These are phyloP conservation scores for Leptobrachium ailaonicum DNA, from an alignment of 2,113 vertebrate species.

Conservation along the genomic window DNA sequence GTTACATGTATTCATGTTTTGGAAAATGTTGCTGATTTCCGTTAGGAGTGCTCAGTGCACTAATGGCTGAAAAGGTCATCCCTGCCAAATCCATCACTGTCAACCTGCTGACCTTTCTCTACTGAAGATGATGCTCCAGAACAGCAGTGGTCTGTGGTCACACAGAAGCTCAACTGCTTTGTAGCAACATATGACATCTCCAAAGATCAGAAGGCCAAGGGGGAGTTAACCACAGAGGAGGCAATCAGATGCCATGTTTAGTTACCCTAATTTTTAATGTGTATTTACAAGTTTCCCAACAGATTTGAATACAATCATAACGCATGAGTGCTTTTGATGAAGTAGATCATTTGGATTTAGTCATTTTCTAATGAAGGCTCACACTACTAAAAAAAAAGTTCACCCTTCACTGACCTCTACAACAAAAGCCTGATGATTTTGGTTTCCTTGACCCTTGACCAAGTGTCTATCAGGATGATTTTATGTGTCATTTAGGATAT, in stretches of 20 bases:
- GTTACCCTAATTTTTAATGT: background rate
- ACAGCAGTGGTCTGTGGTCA: slow-evolving; percentile 35
- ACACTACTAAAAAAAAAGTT: slow-evolving; percentile 6
- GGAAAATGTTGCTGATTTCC: background rate
- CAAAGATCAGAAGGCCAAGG: background rate
- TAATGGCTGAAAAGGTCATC: background rate
- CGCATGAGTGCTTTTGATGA: background rate
- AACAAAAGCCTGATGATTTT: slow-evolving; percentile 23
- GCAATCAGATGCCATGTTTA: background rate
- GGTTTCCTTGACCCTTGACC: slow-evolving; percentile 27
- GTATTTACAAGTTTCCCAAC: background rate
- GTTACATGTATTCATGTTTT: no score
- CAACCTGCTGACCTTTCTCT: slow-evolving; percentile 28
- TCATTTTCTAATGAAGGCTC: background rate
- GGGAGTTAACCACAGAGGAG: background rate
- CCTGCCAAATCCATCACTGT: slow-evolving; percentile 24
- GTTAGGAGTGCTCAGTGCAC: background rate
- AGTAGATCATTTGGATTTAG: background rate
- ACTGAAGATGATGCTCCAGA: slow-evolving; percentile 7
- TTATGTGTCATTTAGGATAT: slow-evolving; percentile 26
- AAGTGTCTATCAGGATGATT: slow-evolving; percentile 35
- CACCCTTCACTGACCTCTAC: background rate
- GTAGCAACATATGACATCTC: slow-evolving; percentile 5
- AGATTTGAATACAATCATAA: background rate
- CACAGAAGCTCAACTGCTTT: background rate